Conservation (phyloP, 2,113 vertebrate species). For the Oncorhynchus keta region DNA sequence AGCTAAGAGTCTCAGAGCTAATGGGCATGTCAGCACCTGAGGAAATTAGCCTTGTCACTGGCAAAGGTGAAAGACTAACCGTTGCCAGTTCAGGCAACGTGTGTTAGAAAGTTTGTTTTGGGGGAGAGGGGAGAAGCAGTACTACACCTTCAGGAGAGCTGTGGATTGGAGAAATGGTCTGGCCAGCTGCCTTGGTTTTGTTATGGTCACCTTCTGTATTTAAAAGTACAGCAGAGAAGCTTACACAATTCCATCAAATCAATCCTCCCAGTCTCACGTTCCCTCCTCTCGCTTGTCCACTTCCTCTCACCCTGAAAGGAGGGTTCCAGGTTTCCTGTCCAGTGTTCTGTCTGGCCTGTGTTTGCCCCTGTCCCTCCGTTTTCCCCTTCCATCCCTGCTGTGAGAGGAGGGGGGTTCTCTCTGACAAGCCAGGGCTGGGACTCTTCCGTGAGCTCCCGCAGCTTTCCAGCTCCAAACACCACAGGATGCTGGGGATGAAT, state of each 20-base stretch:
- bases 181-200: background rate
- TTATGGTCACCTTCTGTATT: background rate
- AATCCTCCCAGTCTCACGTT: background rate
- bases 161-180: background rate
- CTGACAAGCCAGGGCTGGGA: conserved; percentile 28
- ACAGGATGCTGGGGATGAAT: conserved; percentile 20
- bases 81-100: background rate
- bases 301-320: conserved; percentile 9
- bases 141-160: background rate
- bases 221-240: background rate
- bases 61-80: background rate
- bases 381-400: conserved; percentile 26
- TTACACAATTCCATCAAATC: background rate
- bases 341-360: conserved; percentile 26
- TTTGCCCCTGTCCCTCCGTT: conserved; percentile 16
- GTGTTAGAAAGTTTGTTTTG: background rate
- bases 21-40: background rate
- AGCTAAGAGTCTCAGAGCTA: background rate
- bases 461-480: conserved; percentile 21
- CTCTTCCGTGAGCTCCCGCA: conserved; percentile 11
- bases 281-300: background rate
- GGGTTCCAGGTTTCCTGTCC: conserved; percentile 7
- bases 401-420: conserved; percentile 25
- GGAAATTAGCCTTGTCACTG: no score
- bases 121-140: background rate